Conservation (phyloP, 2,888 invertebrate species). For the Dasysyrphus albostriatus region DNA sequence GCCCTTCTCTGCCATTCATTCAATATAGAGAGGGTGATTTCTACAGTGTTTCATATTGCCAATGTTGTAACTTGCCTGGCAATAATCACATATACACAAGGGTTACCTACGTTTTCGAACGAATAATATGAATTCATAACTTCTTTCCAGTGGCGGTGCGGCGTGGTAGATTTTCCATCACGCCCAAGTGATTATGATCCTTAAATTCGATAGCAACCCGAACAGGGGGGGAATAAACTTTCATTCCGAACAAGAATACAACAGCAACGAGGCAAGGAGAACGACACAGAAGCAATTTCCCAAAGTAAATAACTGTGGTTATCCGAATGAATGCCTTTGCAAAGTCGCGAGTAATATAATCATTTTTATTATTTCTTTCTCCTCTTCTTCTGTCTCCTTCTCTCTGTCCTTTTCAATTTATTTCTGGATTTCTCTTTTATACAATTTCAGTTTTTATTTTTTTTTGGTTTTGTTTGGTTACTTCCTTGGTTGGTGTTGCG, state of each 20-base stretch:
- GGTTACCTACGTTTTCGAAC: constrained; percentile 7
- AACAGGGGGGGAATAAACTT: constrained; percentile 55
- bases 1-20: background rate
- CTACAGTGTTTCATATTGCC: constrained; percentile 33
- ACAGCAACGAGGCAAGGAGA: background rate
- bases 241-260: constrained; percentile 1
- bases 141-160: constrained; percentile 51
- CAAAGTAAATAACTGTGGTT: constrained; percentile 76
- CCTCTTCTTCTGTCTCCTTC: background rate
- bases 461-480: constrained; percentile 30
- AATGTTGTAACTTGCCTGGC: constrained; percentile 12
- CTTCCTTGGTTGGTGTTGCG: constrained; percentile 48
- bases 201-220: constrained; percentile 56
- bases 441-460: constrained; percentile 16
- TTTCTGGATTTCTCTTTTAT: constrained; percentile 42
- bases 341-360: constrained; percentile 62
- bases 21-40: constrained; percentile 51
- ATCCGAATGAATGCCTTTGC: constrained; percentile 74
- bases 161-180: constrained; percentile 68
- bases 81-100: constrained; percentile 20
- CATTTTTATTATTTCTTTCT: constrained; percentile 28
- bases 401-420: constrained; percentile 22
- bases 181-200: constrained; percentile 76
- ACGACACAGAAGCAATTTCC: constrained; percentile 63
- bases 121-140: constrained; percentile 73